Percentiles rank a stretch among this genome's conserved stretches.
Evolutionary conservation across 2,113 vertebrate genomes (phyloP).

Genomic region (Phainopepla nitens): DNA sequence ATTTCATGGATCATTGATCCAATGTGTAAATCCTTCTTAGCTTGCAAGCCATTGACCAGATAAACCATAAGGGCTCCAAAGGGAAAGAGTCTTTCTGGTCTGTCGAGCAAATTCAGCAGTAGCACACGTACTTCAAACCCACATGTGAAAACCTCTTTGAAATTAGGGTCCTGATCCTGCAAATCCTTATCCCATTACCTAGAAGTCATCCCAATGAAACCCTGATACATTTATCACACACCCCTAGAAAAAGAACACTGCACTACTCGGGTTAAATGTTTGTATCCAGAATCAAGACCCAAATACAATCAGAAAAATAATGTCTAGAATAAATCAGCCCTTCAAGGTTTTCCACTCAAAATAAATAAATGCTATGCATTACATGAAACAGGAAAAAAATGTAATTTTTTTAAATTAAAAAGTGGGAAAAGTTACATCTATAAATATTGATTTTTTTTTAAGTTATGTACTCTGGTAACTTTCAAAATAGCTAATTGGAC

Average conservation of each 20-base stretch:
- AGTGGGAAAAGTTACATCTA: neutral
- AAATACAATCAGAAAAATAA: neutral
- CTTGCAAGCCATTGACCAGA: constrained; percentile 42
- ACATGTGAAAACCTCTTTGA: constrained; percentile 13
- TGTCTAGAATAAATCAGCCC: neutral
- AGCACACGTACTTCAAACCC: constrained; percentile 6
- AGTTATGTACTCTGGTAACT: neutral
- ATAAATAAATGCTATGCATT: neutral
- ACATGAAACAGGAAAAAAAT: neutral
- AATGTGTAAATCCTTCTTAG: constrained; percentile 61
- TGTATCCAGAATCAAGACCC: neutral
- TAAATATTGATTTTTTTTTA: neutral
- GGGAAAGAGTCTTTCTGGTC: constrained; percentile 34
- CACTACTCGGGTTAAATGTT: neutral
- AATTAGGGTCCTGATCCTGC: constrained; percentile 16
- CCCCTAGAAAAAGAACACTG: neutral
- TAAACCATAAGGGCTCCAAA: constrained; percentile 55
- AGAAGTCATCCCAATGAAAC: neutral
- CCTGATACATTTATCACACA: neutral
- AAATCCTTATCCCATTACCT: neutral
- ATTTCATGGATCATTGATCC: constrained; percentile 64
- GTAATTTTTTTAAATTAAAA: neutral
- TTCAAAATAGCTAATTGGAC: neutral
- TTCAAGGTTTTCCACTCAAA: neutral
- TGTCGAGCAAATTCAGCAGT: constrained; percentile 39